phyloP scores from a whole-genome alignment of 2,113 vertebrate species.

The Heterocephalus glaber region DNA sequence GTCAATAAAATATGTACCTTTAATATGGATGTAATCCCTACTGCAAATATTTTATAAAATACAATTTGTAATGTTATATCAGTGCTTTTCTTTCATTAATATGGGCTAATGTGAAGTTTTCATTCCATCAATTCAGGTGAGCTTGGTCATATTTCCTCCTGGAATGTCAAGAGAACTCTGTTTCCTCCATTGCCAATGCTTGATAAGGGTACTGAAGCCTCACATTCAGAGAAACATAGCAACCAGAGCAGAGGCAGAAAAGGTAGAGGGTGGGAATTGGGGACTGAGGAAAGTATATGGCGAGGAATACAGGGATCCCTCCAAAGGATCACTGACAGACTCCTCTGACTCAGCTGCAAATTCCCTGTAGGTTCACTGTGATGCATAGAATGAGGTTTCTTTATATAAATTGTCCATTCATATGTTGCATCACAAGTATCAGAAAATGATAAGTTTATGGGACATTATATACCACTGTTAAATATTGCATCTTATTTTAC shows the following conservation, averaged over 20 bases:
- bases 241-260: not conserved
- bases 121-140: not conserved
- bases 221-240: not conserved
- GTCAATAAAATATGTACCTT: not conserved
- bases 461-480: not conserved
- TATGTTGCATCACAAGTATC: not conserved
- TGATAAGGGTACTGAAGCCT: not conserved
- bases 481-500: not conserved
- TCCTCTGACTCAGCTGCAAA: not conserved
- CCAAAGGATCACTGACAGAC: not conserved
- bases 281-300: too few relatives aligned
- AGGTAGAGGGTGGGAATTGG: not conserved
- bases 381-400: not conserved
- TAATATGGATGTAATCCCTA: not conserved
- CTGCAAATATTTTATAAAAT: not conserved
- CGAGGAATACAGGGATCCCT: not conserved
- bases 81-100: not conserved
- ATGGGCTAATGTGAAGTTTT: not conserved
- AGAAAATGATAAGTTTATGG: not conserved
- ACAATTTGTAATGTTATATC: not conserved
- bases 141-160: not conserved
- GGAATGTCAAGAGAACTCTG: not conserved
- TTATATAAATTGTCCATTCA: not conserved
- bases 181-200: not conserved
- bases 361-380: not conserved